Evolutionary conservation across 2,888 invertebrate species (phyloP).

Genomic region (Boloria selene): DNA sequence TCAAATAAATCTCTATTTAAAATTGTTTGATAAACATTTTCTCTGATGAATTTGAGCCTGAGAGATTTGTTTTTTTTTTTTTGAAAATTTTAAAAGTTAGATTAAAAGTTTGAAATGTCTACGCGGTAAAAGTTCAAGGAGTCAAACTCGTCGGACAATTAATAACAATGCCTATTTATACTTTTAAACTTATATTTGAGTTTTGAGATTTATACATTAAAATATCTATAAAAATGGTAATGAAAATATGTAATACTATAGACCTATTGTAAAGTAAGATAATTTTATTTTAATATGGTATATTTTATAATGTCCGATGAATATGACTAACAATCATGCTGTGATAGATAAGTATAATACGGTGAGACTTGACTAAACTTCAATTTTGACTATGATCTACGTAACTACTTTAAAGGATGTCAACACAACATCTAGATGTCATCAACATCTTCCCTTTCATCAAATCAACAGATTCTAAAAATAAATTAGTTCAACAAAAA

Average conservation of each 20-base stretch:
- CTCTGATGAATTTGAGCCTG: conserved; percentile 8
- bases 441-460: conserved; percentile 23
- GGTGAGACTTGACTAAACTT: conserved; percentile 42
- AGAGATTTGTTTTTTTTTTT: conserved; percentile 1
- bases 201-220: neutral
- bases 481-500: conserved; percentile 30
- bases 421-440: conserved; percentile 38
- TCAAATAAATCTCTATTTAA: neutral
- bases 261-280: neutral
- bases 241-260: neutral
- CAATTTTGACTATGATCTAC: conserved; percentile 43
- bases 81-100: neutral
- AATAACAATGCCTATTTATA: neutral
- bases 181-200: neutral
- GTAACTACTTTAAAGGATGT: conserved; percentile 34
- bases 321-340: conserved; percentile 20
- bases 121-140: conserved; percentile 4
- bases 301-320: conserved; percentile 19
- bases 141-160: conserved; percentile 17
- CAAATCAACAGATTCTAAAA: conserved; percentile 35
- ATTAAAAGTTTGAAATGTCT: conserved; percentile 9
- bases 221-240: neutral
- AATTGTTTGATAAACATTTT: neutral
- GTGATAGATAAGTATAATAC: conserved; percentile 9
- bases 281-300: neutral